These are phyloP conservation scores for Drosophila micromelanica DNA, from an alignment of 1,140 invertebrate genomes.

Conservation along the genomic window DNA sequence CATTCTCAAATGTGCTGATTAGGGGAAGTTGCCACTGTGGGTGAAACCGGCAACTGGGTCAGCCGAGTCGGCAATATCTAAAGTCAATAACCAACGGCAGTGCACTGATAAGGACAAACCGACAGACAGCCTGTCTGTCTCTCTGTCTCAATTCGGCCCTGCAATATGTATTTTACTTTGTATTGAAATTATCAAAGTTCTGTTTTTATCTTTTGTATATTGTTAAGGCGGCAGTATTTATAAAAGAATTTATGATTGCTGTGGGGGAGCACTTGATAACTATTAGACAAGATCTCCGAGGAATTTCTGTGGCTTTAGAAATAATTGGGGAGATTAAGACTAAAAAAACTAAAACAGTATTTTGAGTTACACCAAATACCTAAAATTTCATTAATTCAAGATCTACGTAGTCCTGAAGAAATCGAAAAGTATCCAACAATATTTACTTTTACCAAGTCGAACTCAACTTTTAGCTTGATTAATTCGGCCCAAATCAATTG, in stretches of 20 bases:
- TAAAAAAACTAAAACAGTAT: not conserved
- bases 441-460: not conserved
- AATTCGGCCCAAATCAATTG: not conserved
- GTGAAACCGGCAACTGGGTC: conserved; percentile 49
- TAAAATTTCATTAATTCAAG: not conserved
- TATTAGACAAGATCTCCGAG: conserved; percentile 19
- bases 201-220: conserved; percentile 34
- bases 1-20: conserved; percentile 36
- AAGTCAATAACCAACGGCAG: conserved; percentile 41
- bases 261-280: conserved; percentile 24
- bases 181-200: conserved; percentile 24
- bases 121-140: not conserved
- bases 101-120: conserved; percentile 26
- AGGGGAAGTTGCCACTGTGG: conserved; percentile 35
- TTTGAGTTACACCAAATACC: too few relatives aligned
- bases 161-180: not conserved
- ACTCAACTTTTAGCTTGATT: conserved; percentile 5
- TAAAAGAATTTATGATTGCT: conserved; percentile 39
- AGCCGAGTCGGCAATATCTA: conserved; percentile 49
- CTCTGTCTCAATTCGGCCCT: too few relatives aligned
- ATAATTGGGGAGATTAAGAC: not conserved
- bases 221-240: conserved; percentile 23
- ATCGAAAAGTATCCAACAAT: not conserved
- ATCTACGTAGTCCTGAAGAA: not conserved
- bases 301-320: conserved; percentile 2